A percentile compares a stretch with the other conserved stretches of the same genome.
Conservation (phyloP, 2,888 invertebrate species). For the Emmelina monodactyla region DNA sequence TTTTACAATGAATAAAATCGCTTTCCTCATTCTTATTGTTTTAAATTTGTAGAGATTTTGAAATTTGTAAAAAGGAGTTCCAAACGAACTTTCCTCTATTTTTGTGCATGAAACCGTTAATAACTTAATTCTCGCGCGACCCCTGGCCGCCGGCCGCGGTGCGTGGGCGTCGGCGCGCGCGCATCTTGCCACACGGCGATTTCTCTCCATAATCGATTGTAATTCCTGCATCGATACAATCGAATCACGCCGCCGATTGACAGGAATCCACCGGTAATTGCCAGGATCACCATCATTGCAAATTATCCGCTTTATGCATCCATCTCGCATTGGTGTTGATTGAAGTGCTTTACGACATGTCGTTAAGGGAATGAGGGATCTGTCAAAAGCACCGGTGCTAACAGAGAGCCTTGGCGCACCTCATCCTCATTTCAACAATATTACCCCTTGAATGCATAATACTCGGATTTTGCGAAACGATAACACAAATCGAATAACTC, state of each 20-base stretch:
- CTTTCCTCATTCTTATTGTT: too few species aligned
- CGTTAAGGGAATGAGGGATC: slow-evolving; percentile 2
- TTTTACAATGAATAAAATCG: too few species aligned
- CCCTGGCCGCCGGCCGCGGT: slow-evolving; percentile 18
- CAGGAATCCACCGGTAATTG: slow-evolving; percentile 2
- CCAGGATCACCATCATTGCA: background rate
- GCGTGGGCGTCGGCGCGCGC: slow-evolving; percentile 28
- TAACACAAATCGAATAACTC: background rate
- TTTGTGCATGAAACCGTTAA: slow-evolving; percentile 16
- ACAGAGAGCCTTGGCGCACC: background rate
- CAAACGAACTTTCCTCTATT: slow-evolving; percentile 2
- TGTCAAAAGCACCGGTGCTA: background rate
- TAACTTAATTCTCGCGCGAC: slow-evolving; percentile 30
- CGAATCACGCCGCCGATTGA: slow-evolving; percentile 9
- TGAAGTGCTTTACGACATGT: slow-evolving; percentile 4
- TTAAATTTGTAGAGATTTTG: too few species aligned
- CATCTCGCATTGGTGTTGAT: slow-evolving; percentile 8
- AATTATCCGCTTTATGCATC: slow-evolving; percentile 5
- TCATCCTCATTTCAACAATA: background rate
- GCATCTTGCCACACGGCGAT: slow-evolving; percentile 26
- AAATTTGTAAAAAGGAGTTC: too few species aligned
- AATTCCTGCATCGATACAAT: slow-evolving; percentile 26
- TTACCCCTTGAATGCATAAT: too few species aligned
- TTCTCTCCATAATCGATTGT: slow-evolving; percentile 33
- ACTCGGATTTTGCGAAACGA: background rate